Evolutionary conservation across 2,113 vertebrate genomes (phyloP), one percentile per base, ranked within the genome.

Genomic region (Sinosuthora webbiana): DNA sequence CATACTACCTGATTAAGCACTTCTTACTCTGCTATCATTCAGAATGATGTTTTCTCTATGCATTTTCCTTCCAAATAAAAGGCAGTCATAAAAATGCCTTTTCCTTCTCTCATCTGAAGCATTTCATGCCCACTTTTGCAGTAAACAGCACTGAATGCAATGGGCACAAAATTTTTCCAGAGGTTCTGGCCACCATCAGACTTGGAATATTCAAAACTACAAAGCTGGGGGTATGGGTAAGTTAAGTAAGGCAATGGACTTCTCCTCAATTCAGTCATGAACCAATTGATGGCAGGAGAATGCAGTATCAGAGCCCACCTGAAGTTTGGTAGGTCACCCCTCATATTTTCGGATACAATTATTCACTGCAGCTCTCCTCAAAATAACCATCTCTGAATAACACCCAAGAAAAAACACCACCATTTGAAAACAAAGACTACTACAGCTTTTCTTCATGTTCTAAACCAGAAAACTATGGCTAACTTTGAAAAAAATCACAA

Each of bases 121-220:
- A 59, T 71, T 86, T 83, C 27, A 24, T 44, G 9, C 16, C 15
- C 35, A 41, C 21, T 69, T 93, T 37, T 67, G 70, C 21, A 77
- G 14, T 45, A 62, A 85, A 45, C 1, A 35, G 23, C 25, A 59
- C 41, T 55, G 63, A 69, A 87, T 31, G 62, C 19, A 74, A 16
- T 17, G 64, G 16, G 19, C 39, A 74, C 9, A 92, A 74, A 75
- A 68, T 53, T 3, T 63, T 68, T 47, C 15, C 7, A 1, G 33
- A n/a, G 5, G 3, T 77, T 44, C 39, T 68, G 30, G 52, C 11
- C 69, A 64, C 22, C 47, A 55, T 60, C 57, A 71, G 24, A 73
- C 7, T 56, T 2, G 0, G 25, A 17, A 47, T 70, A 83, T 31
- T 55, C 0, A 0, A 62, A 85, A 10, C 10, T 31, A 70, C n/a